Evolutionary conservation across 2,888 invertebrate species (phyloP).

Genomic region (Palloptera scutellata): DNA sequence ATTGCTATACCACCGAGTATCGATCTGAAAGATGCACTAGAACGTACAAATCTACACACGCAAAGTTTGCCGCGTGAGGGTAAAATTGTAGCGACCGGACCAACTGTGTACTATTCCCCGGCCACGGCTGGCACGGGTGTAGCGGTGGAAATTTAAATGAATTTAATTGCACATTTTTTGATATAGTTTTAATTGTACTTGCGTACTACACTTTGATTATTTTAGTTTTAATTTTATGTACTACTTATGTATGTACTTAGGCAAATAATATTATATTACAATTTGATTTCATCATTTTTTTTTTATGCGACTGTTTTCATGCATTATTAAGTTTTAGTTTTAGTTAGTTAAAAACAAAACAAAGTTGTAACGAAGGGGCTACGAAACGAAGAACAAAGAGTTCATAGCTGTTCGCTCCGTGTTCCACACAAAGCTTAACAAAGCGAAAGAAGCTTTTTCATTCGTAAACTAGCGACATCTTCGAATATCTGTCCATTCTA

Average conservation of each 20-base stretch:
- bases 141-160: not conserved
- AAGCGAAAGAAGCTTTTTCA: no score
- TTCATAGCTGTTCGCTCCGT: no score
- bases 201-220: not conserved
- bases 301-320: no score
- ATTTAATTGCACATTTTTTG: not conserved
- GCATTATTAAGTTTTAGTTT: no score
- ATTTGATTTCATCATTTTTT: no score
- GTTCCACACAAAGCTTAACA: no score
- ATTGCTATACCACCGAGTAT: conserved; percentile 72
- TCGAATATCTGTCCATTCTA: no score
- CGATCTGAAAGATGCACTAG: conserved; percentile 67
- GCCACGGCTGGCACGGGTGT: conserved; percentile 44
- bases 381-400: no score
- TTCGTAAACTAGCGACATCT: no score
- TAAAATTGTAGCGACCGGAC: conserved; percentile 77
- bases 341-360: no score
- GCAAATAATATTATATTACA: no score
- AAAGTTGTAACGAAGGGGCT: no score
- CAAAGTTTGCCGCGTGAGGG: conserved; percentile 69
- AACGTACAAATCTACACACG: conserved; percentile 50
- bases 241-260: not conserved
- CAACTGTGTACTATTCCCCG: conserved; percentile 74
- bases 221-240: conserved; percentile 15
- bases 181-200: conserved; percentile 13